Base-by-base conservation (phyloP, 2,113 vertebrate species). In the Rhipidura dahli region DNA sequence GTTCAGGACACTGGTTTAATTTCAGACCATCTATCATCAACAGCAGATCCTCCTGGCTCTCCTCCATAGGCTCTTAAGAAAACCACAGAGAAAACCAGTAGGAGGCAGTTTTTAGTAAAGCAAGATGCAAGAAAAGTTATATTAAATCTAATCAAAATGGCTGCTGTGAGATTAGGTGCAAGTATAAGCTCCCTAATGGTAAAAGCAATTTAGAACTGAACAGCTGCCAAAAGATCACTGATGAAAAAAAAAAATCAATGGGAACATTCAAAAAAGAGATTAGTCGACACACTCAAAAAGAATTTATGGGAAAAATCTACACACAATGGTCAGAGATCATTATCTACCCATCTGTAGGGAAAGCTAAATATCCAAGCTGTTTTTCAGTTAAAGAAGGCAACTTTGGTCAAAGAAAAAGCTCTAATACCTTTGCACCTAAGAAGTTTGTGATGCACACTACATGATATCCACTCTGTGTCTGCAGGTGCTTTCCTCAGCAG, bases 151-250 rank as follows among this genome's bases (percentile, higher is more conserved):
- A 93, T 86, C 79, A 92, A 94, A 96, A 96, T 96, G 96, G 85
- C 88, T 95, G 82, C 85, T 86, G 59, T 15, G 88, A 93, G 93
- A 96, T 92, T 90, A 96, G 90, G 92, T 83, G 68, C 92, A 95
- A 93, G 68, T 70, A 78, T 93, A 97, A 96, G 88, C 96, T 95
- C 93, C 73, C 92, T 96, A 90, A 96, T 93, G 93, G 90, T 93
- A 95, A 96, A 92, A 96, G 92, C 85, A 96, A 96, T 97, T 97
- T 94, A 90, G 87, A 92, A 88, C 90, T 94, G 93, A 96, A 94
- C 51, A 66, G 87, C 90, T 95, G 96, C 94, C 94, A 96, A 95
- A 94, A 95, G 85, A 96, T 95, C 92, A 93, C 82, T 70, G 92
- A 75, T 60, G 76, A 11, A 57, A 49, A 59, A 70, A 84, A 84